A percentile compares a stretch with the other conserved stretches of the same genome.
phyloP scores from a whole-genome alignment of 2,113 vertebrate genomes.

The Corvus moneduloides region DNA sequence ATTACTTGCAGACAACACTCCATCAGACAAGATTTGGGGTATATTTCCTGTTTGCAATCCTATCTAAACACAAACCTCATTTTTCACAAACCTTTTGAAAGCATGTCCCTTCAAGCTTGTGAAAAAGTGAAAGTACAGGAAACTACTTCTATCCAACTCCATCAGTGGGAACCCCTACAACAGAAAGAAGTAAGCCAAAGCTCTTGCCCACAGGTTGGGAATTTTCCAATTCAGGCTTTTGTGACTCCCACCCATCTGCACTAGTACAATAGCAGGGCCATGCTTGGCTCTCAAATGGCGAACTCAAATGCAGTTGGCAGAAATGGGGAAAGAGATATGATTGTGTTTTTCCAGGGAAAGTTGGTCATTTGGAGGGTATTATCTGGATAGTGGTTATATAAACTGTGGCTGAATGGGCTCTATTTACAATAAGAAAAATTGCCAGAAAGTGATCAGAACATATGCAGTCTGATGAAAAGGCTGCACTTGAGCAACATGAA shows the following conservation, averaged over 20 bases:
- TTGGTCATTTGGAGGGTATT: slow-evolving; percentile 60
- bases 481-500: slow-evolving; percentile 51
- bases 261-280: background rate
- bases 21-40: background rate
- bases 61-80: background rate
- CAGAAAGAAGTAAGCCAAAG: background rate
- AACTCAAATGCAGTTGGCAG: slow-evolving; percentile 38
- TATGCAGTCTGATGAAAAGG: slow-evolving; percentile 34
- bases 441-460: slow-evolving; percentile 62
- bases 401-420: slow-evolving; percentile 51
- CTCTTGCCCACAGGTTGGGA: background rate
- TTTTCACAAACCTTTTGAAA: background rate
- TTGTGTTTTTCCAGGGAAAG: slow-evolving; percentile 46
- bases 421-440: slow-evolving; percentile 60
- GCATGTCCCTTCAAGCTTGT: background rate
- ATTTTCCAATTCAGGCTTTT: slow-evolving; percentile 39
- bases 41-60: background rate
- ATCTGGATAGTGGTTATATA: slow-evolving; percentile 37
- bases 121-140: background rate
- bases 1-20: background rate
- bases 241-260: slow-evolving; percentile 36
- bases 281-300: background rate
- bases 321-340: background rate
- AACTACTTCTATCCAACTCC: background rate
- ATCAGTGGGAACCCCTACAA: background rate